Percentiles rank a stretch among this genome's conserved stretches.
Evolutionary conservation across 2,797 vertebrate species (phyloP).

Genomic region (Octomys mimax): DNA sequence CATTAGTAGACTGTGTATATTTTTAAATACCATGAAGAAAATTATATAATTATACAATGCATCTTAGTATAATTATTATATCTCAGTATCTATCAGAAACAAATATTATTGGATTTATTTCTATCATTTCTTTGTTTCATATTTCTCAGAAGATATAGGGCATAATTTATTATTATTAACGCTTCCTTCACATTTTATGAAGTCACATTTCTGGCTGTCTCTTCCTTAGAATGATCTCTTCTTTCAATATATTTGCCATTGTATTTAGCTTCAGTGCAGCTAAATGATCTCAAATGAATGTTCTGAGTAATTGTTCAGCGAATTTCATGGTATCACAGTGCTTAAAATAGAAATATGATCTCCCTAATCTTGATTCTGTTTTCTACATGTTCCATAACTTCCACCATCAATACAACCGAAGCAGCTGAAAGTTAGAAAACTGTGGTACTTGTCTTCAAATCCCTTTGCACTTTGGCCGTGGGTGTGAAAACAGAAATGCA

Average conservation of each 20-base stretch:
- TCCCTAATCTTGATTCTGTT: conserved; percentile 77
- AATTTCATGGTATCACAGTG: conserved; percentile 39
- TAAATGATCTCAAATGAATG: conserved; percentile 52
- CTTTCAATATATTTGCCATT: conserved; percentile 20
- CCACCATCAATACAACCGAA: conserved; percentile 78
- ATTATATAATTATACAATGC: neutral
- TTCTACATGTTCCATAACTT: conserved; percentile 79
- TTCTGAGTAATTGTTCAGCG: conserved; percentile 64
- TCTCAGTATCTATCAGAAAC: conserved; percentile 8
- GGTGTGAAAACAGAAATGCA: conserved; percentile 68
- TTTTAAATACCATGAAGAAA: conserved; percentile 52
- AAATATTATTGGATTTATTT: conserved; percentile 15
- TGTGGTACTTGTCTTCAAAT: conserved; percentile 73
- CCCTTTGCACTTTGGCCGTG: conserved; percentile 74
- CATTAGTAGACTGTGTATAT: neutral
- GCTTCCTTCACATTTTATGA: neutral
- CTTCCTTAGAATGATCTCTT: conserved; percentile 10
- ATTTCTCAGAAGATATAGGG: neutral
- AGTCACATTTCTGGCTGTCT: neutral
- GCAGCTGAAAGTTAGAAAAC: conserved; percentile 79
- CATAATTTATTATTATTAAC: neutral
- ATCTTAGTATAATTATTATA: conserved; percentile 33
- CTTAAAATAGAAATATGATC: conserved; percentile 81
- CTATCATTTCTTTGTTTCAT: neutral
- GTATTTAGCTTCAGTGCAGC: conserved; percentile 37